phyloP scores from a whole-genome alignment of 1,140 invertebrate genomes.

The Lamellibrachia luymesi region DNA sequence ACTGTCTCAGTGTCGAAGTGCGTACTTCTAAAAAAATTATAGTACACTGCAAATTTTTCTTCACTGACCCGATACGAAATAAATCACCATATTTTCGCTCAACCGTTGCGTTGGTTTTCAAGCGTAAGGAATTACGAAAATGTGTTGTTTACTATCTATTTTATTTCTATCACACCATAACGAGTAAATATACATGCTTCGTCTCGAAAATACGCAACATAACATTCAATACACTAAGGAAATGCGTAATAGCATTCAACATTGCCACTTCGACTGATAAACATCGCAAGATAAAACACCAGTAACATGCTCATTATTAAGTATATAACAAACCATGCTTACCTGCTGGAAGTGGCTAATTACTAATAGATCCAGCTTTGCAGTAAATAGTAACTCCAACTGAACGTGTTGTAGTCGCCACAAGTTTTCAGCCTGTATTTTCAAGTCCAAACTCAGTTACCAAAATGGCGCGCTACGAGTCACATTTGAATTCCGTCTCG shows the following conservation, averaged over 20 bases:
- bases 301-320: background rate
- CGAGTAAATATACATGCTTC: background rate
- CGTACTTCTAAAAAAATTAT: background rate
- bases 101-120: background rate
- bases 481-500: background rate
- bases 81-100: background rate
- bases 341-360: background rate
- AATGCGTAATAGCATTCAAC: background rate
- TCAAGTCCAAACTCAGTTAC: constrained; percentile 4
- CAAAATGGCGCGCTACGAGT: background rate
- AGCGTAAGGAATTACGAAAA: background rate
- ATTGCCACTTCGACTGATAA: background rate
- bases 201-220: background rate
- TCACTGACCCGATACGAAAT: background rate
- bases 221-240: background rate
- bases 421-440: background rate
- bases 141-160: background rate
- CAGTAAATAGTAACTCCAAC: background rate
- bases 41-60: background rate
- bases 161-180: background rate
- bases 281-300: background rate
- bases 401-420: constrained; percentile 3
- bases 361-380: background rate
- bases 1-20: background rate
- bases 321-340: background rate